Evolutionary conservation across 2,797 vertebrate genomes (phyloP), one percentile per base, ranked within the genome.

Genomic region (Lepilemur septentrionalis): DNA sequence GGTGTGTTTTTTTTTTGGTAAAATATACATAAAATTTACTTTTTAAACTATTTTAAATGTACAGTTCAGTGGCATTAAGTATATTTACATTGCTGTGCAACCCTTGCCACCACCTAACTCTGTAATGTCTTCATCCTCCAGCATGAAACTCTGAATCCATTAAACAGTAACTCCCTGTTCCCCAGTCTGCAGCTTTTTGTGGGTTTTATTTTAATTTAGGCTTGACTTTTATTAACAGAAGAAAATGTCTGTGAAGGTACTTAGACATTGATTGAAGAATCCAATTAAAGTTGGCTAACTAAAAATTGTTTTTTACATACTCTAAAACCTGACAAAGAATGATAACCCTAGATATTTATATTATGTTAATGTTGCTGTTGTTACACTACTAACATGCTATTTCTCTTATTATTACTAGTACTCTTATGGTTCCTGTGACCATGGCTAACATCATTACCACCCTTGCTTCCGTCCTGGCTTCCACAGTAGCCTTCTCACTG

Each of bases 381-480:
- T 32, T 84, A 11, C 3, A 32, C 43, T 43, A 2, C 78, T 78
- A 65, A 48, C 46, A 1, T 57, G 50, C 38, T 7, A 0, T 32
- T 43, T 57, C 4, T 72, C 9, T 72, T 70, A 80, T 11, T 25
- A 38, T 32, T 50, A 18, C 20, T 69, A 7, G 13, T n/a, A 22
- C 5, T 50, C 2, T 41, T 9, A 14, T n/a, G n/a, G n/a, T n/a
- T n/a, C n/a, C n/a, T 4, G 57, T 32, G 10, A 48, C 43, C 18
- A 7, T 52, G 0, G 0, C 13, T 52, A 2, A 4, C 4, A 1
- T 57, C 48, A 0, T 79, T 35, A 12, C 3, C 7, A 4, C 38
- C 89, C 11, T 59, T 8, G 1, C 1, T n/a, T 59, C 50, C 50
- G 61, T 7, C 25, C 41, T 15, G 35, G 18, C 65, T 59, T 17